These are phyloP conservation scores for Myrmecobius fasciatus DNA, from an alignment of 2,113 vertebrate species.

Conservation along the genomic window DNA sequence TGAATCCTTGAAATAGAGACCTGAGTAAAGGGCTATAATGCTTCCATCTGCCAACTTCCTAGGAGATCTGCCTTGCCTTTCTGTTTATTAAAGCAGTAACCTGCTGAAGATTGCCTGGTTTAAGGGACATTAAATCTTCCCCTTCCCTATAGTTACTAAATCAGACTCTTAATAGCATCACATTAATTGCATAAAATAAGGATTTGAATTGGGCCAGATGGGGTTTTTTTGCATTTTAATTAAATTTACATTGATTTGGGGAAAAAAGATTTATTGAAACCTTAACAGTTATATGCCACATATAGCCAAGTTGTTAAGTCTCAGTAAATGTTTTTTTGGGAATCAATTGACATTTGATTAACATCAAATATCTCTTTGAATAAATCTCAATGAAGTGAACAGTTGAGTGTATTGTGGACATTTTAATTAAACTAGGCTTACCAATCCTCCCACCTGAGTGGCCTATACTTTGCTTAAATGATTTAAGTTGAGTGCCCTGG, in stretches of 20 bases:
- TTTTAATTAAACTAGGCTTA: constrained; percentile 64
- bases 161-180: constrained; percentile 68
- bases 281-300: constrained; percentile 55
- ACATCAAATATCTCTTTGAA: constrained; percentile 67
- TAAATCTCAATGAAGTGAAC: constrained; percentile 66
- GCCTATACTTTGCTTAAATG: constrained; percentile 32
- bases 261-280: constrained; percentile 69
- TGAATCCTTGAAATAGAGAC: not conserved
- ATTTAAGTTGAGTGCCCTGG: not conserved
- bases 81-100: not conserved
- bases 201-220: constrained; percentile 60
- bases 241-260: constrained; percentile 74
- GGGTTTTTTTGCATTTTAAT: constrained; percentile 67
- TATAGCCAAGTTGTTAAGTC: constrained; percentile 65
- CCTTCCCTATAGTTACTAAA: constrained; percentile 58
- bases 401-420: constrained; percentile 43
- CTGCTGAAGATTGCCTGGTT: not conserved
- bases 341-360: constrained; percentile 73
- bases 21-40: not conserved
- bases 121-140: constrained; percentile 54
- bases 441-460: constrained; percentile 37
- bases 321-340: constrained; percentile 63
- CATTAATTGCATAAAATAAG: constrained; percentile 72
- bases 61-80: not conserved
- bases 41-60: not conserved